Evolutionary conservation across 2,797 vertebrate species (phyloP), one percentile per base, ranked within the genome.

Genomic region (Catamblyrhynchus diadema): DNA sequence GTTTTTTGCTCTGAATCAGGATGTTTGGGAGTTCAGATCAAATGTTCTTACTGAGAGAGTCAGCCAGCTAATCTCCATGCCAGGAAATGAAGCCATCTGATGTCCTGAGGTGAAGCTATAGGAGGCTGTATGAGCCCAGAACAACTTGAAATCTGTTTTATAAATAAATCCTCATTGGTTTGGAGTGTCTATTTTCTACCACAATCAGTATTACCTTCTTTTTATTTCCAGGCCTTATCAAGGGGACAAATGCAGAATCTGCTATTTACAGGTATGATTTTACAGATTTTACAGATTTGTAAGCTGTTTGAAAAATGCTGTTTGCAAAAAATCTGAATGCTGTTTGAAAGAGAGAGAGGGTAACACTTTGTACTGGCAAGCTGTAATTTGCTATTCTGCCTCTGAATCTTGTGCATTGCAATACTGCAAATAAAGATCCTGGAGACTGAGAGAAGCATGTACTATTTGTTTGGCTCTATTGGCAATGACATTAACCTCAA

Each of bases 81-180:
- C 95, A 96, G 93, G 96, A 96, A 96, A 95, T 95, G 61, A 94
- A 94, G 89, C 94, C 94, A 96, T 95, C 93, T 95, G 95, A 95
- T 95, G 87, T 95, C 96, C 93, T 8, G 65, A 94, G 94, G 91
- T 95, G 94, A 96, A 96, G 87, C 87, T 94, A 95, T 86, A 92
- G 83, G 81, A 93, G 95, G 66, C 73, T 96, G 70, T 78, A 41
- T 33, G 85, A 94, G 57, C 74, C 85, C 89, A 95, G 93, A 81
- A 93, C 93, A 90, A 93, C 53, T 64, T 77, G 74, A 96, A 94
- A 94, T 80, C 79, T 93, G 91, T 93, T 95, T 96, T 90, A 83
- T 91, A 94, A 95, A 96, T 90, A 94, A 95, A 88, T 74, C 72
- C 73, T 90, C 47, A 15, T 33, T 93, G 91, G 57, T 87, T 80